Evolutionary conservation across 2,113 vertebrate species (phyloP).

Genomic region (Dolichotis patagonum): DNA sequence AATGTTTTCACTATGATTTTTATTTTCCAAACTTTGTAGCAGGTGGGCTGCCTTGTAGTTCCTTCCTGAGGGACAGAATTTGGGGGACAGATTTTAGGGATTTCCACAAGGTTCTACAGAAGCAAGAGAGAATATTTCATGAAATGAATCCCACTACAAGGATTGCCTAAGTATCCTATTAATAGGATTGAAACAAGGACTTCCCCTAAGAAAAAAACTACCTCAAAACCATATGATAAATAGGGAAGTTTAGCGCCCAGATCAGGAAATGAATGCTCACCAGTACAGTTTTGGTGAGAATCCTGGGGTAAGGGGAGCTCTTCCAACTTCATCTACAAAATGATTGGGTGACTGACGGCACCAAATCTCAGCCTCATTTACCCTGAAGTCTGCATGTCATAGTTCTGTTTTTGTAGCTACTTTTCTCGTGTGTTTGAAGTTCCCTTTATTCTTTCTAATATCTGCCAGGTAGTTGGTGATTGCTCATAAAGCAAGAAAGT

Average conservation of each 20-base stretch:
- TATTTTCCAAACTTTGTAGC: background rate
- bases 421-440: background rate
- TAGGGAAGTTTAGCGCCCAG: background rate
- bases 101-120: background rate
- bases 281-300: background rate
- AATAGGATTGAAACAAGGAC: background rate
- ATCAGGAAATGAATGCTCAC: conserved; percentile 21
- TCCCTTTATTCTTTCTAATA: background rate
- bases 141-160: background rate
- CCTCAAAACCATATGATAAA: background rate
- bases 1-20: conserved; percentile 11
- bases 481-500: background rate
- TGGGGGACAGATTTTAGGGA: background rate
- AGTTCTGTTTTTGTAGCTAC: background rate
- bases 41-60: background rate
- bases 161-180: background rate
- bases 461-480: background rate
- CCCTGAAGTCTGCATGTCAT: background rate
- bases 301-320: background rate
- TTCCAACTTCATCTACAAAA: background rate
- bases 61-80: background rate
- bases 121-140: background rate
- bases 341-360: too few relatives aligned
- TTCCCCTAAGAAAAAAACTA: background rate
- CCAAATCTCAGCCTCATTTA: background rate